Evolutionary conservation across 2,888 invertebrate genomes (phyloP), one percentile per base, ranked within the genome.

Genomic region (Stratiomys singularior): DNA sequence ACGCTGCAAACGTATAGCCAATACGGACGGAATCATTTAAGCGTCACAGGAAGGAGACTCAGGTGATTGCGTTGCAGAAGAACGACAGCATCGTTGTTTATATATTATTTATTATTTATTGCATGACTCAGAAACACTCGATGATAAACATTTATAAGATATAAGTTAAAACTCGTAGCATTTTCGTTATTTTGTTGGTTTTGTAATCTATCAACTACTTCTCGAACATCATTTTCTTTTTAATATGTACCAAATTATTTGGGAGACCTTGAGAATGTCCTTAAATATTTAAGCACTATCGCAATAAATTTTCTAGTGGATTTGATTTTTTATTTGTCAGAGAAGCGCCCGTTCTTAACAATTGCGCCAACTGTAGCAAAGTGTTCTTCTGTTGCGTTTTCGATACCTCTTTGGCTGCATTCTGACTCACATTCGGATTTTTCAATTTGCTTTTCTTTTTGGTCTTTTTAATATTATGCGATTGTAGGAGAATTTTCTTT

Each of bases 271-370:
- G 52, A 52, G 4, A 4, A 52, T 52, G 15, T 52, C 52, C 52
- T 52, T 18, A 52, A 37, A 66, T 69, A 18, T 77, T 25, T 23
- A 63, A 63, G 30, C 18, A 76, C 66, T 78, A 79, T 71, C 72
- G 77, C 67, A 80, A 79, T 80, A 80, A 80, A 77, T 78, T 80
- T 78, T 80, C 79, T 79, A 79, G 77, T 58, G 11, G 28, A 58
- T 60, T 77, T 30, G 74, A 46, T 30, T 15, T 66, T 63, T 76
- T 52, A 71, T 64, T 77, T 5, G 27, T 2, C 21, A 37, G 30
- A 44, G 21, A 46, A 9, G 47, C 25, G 67, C 47, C 25, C 13
- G 44, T 27, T 72, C 79, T 80, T 2, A 80, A 47, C 18, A 79
- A 18, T 37, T 64, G 27, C 11, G 80, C 80, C 47, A 80, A 37